Percentiles rank a stretch among this genome's conserved stretches.
phyloP scores from a whole-genome alignment of 2,888 invertebrate genomes.

The Pheosia gnoma region DNA sequence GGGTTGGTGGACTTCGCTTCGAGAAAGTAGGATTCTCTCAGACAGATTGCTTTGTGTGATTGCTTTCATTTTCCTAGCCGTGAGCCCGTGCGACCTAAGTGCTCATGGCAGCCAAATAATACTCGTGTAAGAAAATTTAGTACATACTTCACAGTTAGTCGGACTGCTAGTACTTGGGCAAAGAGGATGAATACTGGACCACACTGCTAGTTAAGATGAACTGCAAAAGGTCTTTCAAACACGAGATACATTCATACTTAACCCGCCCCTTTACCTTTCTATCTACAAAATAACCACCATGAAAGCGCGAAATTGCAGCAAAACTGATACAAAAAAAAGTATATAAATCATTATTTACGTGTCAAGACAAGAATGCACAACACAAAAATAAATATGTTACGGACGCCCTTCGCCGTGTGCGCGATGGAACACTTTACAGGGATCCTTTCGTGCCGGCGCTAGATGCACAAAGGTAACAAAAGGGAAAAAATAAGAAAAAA shows the following conservation, averaged over 20 bases:
- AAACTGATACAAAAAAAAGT: slow-evolving; percentile 48
- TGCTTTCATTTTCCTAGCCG: too few relatives aligned
- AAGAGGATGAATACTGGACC: not conserved
- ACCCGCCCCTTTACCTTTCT: slow-evolving; percentile 12
- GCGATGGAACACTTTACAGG: slow-evolving; percentile 76
- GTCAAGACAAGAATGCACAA: slow-evolving; percentile 79
- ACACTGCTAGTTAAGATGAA: slow-evolving; percentile 8
- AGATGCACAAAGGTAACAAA: slow-evolving; percentile 80
- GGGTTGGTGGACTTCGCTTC: too few relatives aligned
- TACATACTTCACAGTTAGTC: too few relatives aligned
- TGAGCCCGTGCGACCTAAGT: too few relatives aligned
- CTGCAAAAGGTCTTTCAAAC: not conserved
- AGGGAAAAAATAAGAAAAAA: slow-evolving; percentile 72
- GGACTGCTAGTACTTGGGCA: too few relatives aligned
- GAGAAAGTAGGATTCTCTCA: too few relatives aligned
- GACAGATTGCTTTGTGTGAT: too few relatives aligned
- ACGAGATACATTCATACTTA: not conserved
- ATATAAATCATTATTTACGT: slow-evolving; percentile 75
- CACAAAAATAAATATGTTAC: slow-evolving; percentile 83
- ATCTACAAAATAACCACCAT: slow-evolving; percentile 58
- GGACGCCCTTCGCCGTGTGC: slow-evolving; percentile 74
- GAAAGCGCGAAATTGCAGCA: slow-evolving; percentile 75
- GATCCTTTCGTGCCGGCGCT: slow-evolving; percentile 79
- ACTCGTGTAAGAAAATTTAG: too few relatives aligned
- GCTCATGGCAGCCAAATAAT: too few relatives aligned